Percentiles rank a stretch among this genome's conserved stretches.
These are phyloP conservation scores for Ammodytes marinus DNA, from an alignment of 2,113 vertebrate genomes.

Conservation along the genomic window DNA sequence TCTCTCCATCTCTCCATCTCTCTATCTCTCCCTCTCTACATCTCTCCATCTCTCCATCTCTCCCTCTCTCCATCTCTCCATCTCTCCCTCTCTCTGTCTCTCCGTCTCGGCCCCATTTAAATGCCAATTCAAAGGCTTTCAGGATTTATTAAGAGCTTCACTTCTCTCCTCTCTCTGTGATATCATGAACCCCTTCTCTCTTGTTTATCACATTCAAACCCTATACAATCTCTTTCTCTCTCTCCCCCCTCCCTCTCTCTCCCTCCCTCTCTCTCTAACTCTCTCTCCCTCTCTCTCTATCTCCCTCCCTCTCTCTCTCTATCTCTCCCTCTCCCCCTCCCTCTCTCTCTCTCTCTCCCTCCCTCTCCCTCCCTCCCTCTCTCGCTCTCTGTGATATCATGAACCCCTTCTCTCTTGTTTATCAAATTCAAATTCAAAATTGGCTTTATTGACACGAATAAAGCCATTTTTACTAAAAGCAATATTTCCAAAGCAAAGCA, in stretches of 20 bases:
- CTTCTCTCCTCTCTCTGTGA: slow-evolving; percentile 14
- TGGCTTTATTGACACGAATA: too few relatives aligned
- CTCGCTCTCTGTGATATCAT: slow-evolving; percentile 20
- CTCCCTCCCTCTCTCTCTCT: not conserved
- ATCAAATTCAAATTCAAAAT: too few relatives aligned
- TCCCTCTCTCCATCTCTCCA: not conserved
- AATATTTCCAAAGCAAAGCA: too few relatives aligned
- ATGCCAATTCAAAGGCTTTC: slow-evolving; percentile 51
- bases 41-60: not conserved
- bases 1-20: too few relatives aligned
- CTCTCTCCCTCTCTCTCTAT: slow-evolving; percentile 21
- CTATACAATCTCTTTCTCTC: too few relatives aligned
- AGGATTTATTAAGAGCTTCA: slow-evolving; percentile 2
- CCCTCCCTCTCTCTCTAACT: not conserved
- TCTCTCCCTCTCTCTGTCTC: not conserved
- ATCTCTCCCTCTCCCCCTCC: too few relatives aligned
- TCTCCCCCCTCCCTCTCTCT: too few relatives aligned
- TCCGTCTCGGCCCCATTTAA: slow-evolving; percentile 31
- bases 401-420: slow-evolving; percentile 15
- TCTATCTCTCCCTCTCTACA: too few relatives aligned
- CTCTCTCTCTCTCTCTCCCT: too few relatives aligned
- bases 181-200: slow-evolving; percentile 20
- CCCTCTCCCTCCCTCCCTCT: too few relatives aligned
- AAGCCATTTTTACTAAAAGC: too few relatives aligned
- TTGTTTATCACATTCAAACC: too few relatives aligned